Evolutionary conservation across 2,113 vertebrate species (phyloP).

Genomic region (Ovibos moschatus): DNA sequence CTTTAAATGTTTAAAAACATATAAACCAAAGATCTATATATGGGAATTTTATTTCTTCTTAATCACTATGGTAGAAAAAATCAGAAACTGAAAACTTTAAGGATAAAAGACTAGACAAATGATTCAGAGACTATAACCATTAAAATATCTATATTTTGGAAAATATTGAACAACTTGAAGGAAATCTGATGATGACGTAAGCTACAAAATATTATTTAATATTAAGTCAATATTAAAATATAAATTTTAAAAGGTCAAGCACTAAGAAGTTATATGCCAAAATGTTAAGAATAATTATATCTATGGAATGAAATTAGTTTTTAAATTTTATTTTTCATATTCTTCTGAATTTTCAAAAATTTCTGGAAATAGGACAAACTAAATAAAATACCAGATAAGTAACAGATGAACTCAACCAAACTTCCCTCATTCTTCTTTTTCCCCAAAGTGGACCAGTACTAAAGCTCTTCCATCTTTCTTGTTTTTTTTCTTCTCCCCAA

Average conservation of each 20-base stretch:
- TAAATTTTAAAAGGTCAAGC: background rate
- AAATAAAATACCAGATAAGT: background rate
- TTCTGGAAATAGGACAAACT: background rate
- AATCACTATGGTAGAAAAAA: background rate
- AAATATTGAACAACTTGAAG: background rate
- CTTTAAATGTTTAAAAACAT: background rate
- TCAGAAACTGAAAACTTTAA: background rate
- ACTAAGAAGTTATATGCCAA: background rate
- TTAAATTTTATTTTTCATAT: background rate
- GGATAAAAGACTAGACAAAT: background rate
- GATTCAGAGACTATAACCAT: background rate
- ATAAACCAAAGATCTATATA: background rate
- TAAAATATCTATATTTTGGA: background rate
- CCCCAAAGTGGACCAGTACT: too few relatives aligned
- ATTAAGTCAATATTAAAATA: background rate
- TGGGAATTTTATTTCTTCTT: background rate
- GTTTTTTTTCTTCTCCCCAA: background rate
- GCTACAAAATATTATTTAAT: background rate
- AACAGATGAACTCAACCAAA: background rate
- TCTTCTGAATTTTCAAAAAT: background rate
- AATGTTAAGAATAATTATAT: background rate
- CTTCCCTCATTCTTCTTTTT: background rate
- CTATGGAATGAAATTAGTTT: background rate
- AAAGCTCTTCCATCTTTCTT: background rate
- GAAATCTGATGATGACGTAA: background rate